Evolutionary conservation across 2,888 invertebrate species (phyloP).

Genomic region (Agrotis puta): DNA sequence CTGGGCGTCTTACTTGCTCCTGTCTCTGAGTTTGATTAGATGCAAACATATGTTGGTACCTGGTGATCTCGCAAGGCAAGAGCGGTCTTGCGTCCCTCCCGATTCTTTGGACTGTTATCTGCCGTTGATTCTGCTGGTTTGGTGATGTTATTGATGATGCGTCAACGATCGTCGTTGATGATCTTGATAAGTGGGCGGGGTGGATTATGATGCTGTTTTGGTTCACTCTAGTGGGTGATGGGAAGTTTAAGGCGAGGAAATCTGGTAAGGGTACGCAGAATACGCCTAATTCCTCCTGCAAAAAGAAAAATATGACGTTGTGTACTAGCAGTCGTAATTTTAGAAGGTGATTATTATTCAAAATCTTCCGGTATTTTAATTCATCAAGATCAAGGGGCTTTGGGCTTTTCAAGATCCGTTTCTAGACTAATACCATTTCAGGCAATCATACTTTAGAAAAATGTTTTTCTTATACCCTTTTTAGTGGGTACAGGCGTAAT

Average conservation of each 20-base stretch:
- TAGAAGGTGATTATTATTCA: no score
- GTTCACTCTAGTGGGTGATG: slow-evolving; percentile 70
- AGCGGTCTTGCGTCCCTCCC: slow-evolving; percentile 91
- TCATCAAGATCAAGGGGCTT: no score
- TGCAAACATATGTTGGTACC: slow-evolving; percentile 86
- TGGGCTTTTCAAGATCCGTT: background rate
- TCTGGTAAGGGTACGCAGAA: slow-evolving; percentile 86
- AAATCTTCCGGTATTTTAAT: no score
- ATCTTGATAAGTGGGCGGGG: slow-evolving; percentile 61
- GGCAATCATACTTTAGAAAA: background rate
- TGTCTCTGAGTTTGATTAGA: slow-evolving; percentile 69
- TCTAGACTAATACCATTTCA: background rate
- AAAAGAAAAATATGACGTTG: slow-evolving; percentile 14
- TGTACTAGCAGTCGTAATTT: no score
- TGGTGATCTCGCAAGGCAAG: slow-evolving; percentile 88
- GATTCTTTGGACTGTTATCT: slow-evolving; percentile 91
- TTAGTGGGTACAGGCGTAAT: no score
- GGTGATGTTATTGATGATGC: slow-evolving; percentile 68
- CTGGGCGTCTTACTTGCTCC: slow-evolving; percentile 67
- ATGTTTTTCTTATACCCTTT: no score
- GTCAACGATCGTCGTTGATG: slow-evolving; percentile 58
- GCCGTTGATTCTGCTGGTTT: slow-evolving; percentile 75
- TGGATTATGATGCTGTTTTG: slow-evolving; percentile 75
- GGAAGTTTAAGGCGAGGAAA: slow-evolving; percentile 82
- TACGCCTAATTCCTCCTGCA: slow-evolving; percentile 87